Base-by-base conservation (phyloP, 2,888 invertebrate species). In the Cerceris ruficornis region DNA sequence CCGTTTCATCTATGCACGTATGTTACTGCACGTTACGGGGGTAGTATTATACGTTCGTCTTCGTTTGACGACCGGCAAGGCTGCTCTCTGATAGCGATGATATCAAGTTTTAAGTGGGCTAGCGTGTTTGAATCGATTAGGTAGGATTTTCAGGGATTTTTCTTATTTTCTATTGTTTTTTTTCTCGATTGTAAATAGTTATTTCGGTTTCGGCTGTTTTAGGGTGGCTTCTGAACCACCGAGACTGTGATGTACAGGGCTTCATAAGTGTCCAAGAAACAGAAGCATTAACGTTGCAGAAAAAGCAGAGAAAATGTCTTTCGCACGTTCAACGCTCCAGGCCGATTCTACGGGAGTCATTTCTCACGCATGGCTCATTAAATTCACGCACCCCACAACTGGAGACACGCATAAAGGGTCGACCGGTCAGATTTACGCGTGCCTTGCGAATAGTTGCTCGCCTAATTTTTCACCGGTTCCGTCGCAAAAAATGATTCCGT, bases 361-460 rank as follows among this genome's bases (percentile, higher is more conserved):
- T 81, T 50, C 58, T 76, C 76, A 72, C 58, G 61, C 69, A 73
- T 54, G 81, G 62, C 62, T 81, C 81, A 67, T 81, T 81, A 81
- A 81, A 77, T 81, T 67, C 61, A 65, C 60, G 70, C 65, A 39
- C 54, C 64, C 64, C 41, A 14, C 41, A 59, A 59, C 42, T 13
- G 57, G 17, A 43, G 58, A 73, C 65, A 57, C 59, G 62, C 55
- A 70, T 72, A 59, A 67, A 64, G 55, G 50, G 39, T 42, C 55
- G 60, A 50, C 17, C 58, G 55, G 65, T 14, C 13, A 42, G 14
- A 28, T 57, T 67, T 50, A 17, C 14, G 67, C 67, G 15, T 13
- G 39, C 58, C 43, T 68, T 55, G 66, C 43, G 11, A 58, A 73
- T 39, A 46, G 46, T 39, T 67, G 43, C 70, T 28, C 62, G 55